Conservation (phyloP, 2,888 invertebrate genomes). For the Lasius platythorax region DNA sequence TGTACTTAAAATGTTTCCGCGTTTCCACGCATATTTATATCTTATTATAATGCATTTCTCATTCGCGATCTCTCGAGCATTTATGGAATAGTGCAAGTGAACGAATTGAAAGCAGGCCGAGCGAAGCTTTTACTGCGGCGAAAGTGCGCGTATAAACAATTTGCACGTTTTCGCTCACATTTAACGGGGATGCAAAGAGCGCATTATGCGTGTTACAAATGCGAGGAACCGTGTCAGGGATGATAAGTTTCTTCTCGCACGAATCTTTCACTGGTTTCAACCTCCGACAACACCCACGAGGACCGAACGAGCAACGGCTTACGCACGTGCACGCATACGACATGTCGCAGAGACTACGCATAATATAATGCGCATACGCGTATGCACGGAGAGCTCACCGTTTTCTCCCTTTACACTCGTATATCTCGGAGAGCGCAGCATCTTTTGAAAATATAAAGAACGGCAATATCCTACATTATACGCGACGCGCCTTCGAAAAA, state of each 20-base stretch:
- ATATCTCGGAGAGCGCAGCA: conserved; percentile 59
- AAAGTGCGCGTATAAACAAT: conserved; percentile 34
- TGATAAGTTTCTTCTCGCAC: conserved; percentile 62
- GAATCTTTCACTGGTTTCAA: neutral
- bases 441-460: conserved; percentile 76
- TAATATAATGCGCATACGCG: conserved; percentile 40
- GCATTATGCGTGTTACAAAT: conserved; percentile 56
- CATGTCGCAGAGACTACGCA: conserved; percentile 12
- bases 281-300: neutral
- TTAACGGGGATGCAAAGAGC: conserved; percentile 52
- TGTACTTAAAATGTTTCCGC: neutral
- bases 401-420: conserved; percentile 57
- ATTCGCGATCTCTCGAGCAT: neutral
- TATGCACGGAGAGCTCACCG: conserved; percentile 11
- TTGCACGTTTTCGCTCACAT: conserved; percentile 27
- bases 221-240: conserved; percentile 47
- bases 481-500: conserved; percentile 62
- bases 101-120: conserved; percentile 27
- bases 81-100: neutral
- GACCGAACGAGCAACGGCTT: conserved; percentile 9
- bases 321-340: conserved; percentile 24
- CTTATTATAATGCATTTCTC: conserved; percentile 19
- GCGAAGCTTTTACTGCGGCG: conserved; percentile 5
- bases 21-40: neutral
- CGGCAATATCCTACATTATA: conserved; percentile 70